Evolutionary conservation across 1,140 invertebrate species (phyloP).

Genomic region (Callitettix versicolor): DNA sequence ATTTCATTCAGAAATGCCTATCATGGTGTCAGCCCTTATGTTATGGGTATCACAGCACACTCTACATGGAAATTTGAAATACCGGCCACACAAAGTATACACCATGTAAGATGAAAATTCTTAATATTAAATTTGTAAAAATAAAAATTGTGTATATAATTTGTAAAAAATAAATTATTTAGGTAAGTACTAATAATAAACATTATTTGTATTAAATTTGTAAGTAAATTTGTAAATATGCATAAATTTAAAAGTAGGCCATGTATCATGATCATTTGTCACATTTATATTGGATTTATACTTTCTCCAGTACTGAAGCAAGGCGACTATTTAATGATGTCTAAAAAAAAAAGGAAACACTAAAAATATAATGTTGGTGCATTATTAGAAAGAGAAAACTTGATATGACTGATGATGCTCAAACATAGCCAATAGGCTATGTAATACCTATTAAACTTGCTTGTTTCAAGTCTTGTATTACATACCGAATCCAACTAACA

Average conservation of each 20-base stretch:
- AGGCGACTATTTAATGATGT: too few relatives aligned
- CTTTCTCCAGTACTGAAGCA: too few relatives aligned
- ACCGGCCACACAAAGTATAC: constrained; percentile 63
- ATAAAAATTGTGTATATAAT: not conserved
- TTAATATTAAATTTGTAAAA: constrained; percentile 1
- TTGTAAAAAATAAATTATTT: constrained; percentile 4
- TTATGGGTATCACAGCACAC: constrained; percentile 73
- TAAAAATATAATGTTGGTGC: too few relatives aligned
- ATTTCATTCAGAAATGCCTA: constrained; percentile 80
- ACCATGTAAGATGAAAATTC: constrained; percentile 53
- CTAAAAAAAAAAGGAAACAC: too few relatives aligned
- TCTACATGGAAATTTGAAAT: constrained; percentile 63
- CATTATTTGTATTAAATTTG: not conserved
- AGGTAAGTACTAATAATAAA: not conserved
- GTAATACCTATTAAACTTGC: too few relatives aligned
- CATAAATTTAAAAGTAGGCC: not conserved
- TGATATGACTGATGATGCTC: too few relatives aligned
- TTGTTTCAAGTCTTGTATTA: too few relatives aligned
- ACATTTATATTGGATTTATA: not conserved
- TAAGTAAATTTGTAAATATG: not conserved
- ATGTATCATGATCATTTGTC: not conserved
- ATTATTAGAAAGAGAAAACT: too few relatives aligned
- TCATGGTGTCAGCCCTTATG: constrained; percentile 77
- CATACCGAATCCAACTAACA: too few relatives aligned
- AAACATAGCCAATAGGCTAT: too few relatives aligned